These are phyloP conservation scores for Hippasteria phrygiana DNA, from an alignment of 53 echinoderm and acorn worm species.

Conservation along the genomic window DNA sequence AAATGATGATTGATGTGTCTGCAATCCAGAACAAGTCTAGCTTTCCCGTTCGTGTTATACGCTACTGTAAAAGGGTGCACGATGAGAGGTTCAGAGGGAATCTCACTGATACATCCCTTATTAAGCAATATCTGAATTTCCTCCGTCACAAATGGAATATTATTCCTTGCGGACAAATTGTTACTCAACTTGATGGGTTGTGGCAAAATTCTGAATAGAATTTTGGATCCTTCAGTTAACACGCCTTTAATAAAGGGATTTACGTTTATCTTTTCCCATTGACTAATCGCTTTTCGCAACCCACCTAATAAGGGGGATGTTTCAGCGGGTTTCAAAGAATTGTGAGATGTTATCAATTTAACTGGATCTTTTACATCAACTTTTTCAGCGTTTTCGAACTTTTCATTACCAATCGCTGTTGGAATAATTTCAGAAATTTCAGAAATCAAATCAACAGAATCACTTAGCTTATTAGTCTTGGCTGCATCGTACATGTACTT, in stretches of 20 bases:
- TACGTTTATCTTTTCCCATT: conserved; percentile 8
- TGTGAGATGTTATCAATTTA: not conserved
- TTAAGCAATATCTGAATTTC: not conserved
- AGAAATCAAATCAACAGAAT: not conserved
- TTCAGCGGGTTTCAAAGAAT: not conserved
- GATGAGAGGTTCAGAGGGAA: not conserved
- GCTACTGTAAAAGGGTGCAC: conserved; percentile 34
- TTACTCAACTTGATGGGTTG: not conserved
- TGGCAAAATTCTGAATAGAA: conserved; percentile 28
- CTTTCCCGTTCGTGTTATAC: conserved; percentile 30
- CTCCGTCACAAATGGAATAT: not conserved
- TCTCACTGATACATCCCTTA: not conserved
- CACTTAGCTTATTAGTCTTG: conserved; percentile 34
- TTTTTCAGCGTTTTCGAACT: not conserved
- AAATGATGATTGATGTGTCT: conserved; percentile 48
- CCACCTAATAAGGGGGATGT: not conserved
- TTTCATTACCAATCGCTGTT: not conserved
- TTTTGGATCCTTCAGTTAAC: not conserved
- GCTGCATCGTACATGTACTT: not conserved
- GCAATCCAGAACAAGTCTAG: conserved; percentile 62
- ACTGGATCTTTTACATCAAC: not conserved
- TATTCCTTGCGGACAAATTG: conserved; percentile 5
- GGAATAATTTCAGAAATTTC: not conserved
- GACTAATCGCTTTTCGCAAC: not conserved
- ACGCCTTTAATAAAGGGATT: not conserved